Percentiles rank a stretch among this genome's conserved stretches.
Evolutionary conservation across 92 coral and sea anemone genomes (phyloP).

Genomic region (Parazoanthus swiftii): DNA sequence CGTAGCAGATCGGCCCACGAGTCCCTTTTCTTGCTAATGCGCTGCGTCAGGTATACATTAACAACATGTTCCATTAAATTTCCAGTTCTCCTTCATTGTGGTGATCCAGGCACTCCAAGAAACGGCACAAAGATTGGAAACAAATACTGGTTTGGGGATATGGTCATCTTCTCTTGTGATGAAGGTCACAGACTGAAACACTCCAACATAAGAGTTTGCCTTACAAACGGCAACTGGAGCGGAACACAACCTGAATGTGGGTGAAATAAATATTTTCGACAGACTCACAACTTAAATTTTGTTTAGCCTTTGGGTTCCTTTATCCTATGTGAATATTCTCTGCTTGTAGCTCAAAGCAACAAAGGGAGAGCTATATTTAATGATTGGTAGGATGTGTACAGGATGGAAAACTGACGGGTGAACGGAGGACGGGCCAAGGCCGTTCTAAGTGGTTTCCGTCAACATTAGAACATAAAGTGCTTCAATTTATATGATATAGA

Average conservation of each 20-base stretch:
- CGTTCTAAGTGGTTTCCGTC: too few species aligned
- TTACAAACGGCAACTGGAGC: slow-evolving; percentile 54
- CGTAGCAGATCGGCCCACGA: too few species aligned
- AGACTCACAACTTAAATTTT: background rate
- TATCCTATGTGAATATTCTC: too few species aligned
- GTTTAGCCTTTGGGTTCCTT: background rate
- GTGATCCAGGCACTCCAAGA: slow-evolving; percentile 40
- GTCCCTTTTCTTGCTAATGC: too few species aligned
- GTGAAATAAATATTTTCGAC: slow-evolving; percentile 1
- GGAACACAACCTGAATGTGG: slow-evolving; percentile 77
- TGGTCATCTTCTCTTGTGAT: slow-evolving; percentile 49
- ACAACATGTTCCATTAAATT: background rate
- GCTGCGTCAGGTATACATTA: too few species aligned
- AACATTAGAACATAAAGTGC: too few species aligned
- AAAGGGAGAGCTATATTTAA: too few species aligned
- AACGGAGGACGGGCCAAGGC: too few species aligned
- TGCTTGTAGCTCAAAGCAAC: too few species aligned
- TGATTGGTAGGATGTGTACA: too few species aligned
- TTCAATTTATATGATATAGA: too few species aligned
- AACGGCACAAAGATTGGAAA: slow-evolving; percentile 34
- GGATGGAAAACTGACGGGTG: too few species aligned
- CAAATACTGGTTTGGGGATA: slow-evolving; percentile 51
- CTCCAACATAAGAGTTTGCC: slow-evolving; percentile 54
- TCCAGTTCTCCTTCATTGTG: slow-evolving; percentile 54
- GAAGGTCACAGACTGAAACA: slow-evolving; percentile 41